Conservation (phyloP, 2,113 vertebrate genomes). For the Grantiella picta region DNA sequence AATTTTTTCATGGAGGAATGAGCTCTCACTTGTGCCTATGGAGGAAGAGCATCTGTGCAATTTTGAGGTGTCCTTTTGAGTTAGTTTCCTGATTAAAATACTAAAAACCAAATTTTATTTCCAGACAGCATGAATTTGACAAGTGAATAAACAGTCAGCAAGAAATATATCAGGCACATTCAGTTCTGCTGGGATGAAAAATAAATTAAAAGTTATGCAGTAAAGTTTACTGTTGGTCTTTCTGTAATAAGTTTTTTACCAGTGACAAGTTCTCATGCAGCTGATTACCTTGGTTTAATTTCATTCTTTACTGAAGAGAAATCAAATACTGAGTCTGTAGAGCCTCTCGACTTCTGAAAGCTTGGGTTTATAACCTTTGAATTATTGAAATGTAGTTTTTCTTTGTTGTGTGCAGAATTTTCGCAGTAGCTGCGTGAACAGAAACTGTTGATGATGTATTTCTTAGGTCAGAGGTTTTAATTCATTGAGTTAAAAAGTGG, state of each 20-base stretch:
- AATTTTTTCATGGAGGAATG: neutral
- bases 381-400: neutral
- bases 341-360: neutral
- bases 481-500: neutral
- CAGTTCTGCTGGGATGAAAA: neutral
- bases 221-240: neutral
- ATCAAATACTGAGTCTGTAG: neutral
- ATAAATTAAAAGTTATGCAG: neutral
- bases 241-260: neutral
- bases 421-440: neutral
- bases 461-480: neutral
- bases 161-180: neutral
- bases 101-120: neutral
- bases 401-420: neutral
- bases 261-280: neutral
- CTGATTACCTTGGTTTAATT: neutral
- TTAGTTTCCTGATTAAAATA: neutral
- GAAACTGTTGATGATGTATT: neutral
- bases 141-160: neutral
- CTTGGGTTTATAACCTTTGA: neutral
- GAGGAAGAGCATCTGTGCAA: neutral
- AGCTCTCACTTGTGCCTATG: neutral
- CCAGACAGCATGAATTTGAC: neutral
- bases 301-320: neutral
- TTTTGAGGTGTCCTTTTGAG: neutral